Conservation (phyloP, 2,888 invertebrate species). For the Pandemis cinnamomeana region DNA sequence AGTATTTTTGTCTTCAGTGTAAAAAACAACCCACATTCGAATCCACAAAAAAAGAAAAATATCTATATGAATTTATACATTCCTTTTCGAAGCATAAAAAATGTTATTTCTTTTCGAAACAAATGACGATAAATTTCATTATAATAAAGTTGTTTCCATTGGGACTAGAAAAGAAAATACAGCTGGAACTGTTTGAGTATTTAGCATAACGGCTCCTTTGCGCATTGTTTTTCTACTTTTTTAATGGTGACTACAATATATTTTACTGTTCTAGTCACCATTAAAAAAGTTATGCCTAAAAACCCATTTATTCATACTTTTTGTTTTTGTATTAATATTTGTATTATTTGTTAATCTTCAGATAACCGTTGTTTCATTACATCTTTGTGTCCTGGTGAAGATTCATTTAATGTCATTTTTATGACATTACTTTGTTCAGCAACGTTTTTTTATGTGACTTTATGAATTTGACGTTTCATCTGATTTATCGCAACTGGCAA, state of each 20-base stretch:
- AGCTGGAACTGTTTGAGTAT: background rate
- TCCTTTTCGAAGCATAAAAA: no score
- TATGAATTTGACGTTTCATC: conserved; percentile 13
- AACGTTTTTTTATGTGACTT: background rate
- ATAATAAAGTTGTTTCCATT: no score
- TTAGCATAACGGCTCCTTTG: background rate
- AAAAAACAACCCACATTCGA: background rate
- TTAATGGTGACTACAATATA: background rate
- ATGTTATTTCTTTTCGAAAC: background rate
- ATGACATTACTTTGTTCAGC: background rate
- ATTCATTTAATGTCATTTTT: no score
- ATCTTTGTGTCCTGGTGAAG: no score
- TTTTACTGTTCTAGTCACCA: background rate
- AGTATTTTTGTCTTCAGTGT: background rate
- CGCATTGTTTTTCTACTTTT: background rate
- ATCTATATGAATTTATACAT: no score
- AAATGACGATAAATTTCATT: background rate
- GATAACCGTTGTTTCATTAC: no score
- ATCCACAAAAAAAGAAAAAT: no score
- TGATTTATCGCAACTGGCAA: conserved; percentile 42
- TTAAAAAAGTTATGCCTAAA: background rate
- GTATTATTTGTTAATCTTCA: no score
- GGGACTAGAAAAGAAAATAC: background rate
- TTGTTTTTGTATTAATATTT: no score
- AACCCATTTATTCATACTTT: background rate